phyloP scores from a whole-genome alignment of 2,797 vertebrate species.

The Typhlichthys subterraneus region DNA sequence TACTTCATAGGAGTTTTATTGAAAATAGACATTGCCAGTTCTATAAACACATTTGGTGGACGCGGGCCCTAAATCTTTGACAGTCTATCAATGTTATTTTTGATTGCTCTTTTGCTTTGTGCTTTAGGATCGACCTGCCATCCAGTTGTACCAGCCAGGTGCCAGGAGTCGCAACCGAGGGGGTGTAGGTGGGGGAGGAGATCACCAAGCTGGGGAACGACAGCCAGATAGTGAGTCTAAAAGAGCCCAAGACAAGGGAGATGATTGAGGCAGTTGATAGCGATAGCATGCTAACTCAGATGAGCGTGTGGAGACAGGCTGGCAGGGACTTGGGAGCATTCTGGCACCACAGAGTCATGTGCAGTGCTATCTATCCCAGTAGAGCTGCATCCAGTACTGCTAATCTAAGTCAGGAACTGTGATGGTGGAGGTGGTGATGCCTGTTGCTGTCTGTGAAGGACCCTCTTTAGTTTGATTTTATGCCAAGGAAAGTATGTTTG shows the following conservation, averaged over 20 bases:
- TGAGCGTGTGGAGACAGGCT: conserved; percentile 35
- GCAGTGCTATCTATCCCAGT: conserved; percentile 25
- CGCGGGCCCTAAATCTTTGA: too few species aligned
- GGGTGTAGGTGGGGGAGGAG: conserved; percentile 69
- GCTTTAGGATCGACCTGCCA: conserved; percentile 93
- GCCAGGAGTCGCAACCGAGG: conserved; percentile 83
- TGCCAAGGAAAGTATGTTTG: conserved; percentile 53
- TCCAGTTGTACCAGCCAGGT: conserved; percentile 97
- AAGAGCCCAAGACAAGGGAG: conserved; percentile 83
- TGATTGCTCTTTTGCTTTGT: conserved; percentile 23
- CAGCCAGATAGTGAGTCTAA: conserved; percentile 83
- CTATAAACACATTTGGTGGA: too few species aligned
- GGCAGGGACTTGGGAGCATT: conserved; percentile 49
- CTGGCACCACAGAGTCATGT: conserved; percentile 32
- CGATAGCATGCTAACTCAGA: conserved; percentile 27
- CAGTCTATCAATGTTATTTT: background rate
- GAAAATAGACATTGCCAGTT: too few species aligned
- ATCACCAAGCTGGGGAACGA: conserved; percentile 77
- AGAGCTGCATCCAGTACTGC: conserved; percentile 48
- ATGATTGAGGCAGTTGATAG: conserved; percentile 75
- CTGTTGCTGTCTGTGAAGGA: conserved; percentile 69
- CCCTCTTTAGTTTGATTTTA: conserved; percentile 58
- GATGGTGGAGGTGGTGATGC: conserved; percentile 47
- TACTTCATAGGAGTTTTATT: too few species aligned
- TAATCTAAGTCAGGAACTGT: conserved; percentile 43